Percentiles rank a stretch among this genome's conserved stretches.
Evolutionary conservation across 2,888 invertebrate species (phyloP).

Genomic region (Caenorhabditis sinica): DNA sequence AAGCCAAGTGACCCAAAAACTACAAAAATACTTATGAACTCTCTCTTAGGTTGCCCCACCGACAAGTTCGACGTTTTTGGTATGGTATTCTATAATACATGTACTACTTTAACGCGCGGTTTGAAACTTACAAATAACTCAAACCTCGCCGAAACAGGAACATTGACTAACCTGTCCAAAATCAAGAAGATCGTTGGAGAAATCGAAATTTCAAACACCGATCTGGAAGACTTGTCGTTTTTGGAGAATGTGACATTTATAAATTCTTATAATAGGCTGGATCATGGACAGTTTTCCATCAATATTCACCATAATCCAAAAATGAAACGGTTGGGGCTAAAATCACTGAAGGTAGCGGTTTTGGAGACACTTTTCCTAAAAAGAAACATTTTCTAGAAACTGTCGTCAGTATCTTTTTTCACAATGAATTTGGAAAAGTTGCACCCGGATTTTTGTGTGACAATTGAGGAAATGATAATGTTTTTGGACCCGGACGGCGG

Average conservation of each 20-base stretch:
- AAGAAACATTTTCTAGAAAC: neutral
- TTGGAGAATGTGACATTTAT: neutral
- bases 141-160: neutral
- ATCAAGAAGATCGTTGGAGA: neutral
- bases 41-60: neutral
- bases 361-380: neutral
- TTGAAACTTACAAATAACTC: neutral
- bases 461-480: no score
- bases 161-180: neutral
- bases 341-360: neutral
- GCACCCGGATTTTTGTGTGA: no score
- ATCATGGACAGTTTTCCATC: neutral
- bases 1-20: neutral
- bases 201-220: neutral
- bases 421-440: no score
- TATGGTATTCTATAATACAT: neutral
- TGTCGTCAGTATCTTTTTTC: neutral
- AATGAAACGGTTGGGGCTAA: neutral
- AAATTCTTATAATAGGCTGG: neutral
- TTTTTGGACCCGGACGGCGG: no score
- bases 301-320: conserved; percentile 19
- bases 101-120: neutral
- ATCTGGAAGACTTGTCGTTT: neutral
- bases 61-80: neutral
- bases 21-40: neutral